These are phyloP conservation scores for Craniophora ligustri DNA, from an alignment of 2,888 invertebrate genomes.

Conservation along the genomic window DNA sequence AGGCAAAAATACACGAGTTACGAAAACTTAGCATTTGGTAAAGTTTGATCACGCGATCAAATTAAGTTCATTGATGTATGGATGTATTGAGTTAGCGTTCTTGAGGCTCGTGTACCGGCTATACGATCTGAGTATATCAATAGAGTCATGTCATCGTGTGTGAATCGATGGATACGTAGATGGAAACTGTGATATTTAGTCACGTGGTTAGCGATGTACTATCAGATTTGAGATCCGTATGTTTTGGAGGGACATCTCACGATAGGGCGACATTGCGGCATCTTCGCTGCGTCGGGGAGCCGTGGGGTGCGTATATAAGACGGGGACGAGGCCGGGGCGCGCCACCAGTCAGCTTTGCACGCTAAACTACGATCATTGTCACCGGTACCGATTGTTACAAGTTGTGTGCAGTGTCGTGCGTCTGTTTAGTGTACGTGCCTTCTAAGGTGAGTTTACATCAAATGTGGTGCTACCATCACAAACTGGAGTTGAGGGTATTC, in stretches of 20 bases:
- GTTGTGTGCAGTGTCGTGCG: slow-evolving; percentile 74
- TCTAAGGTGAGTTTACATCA: slow-evolving; percentile 73
- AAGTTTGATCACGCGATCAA: slow-evolving; percentile 63
- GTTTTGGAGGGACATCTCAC: slow-evolving; percentile 68
- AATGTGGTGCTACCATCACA: not conserved
- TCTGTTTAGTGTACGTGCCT: slow-evolving; percentile 67
- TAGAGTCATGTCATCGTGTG: slow-evolving; percentile 30
- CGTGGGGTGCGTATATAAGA: slow-evolving; percentile 82
- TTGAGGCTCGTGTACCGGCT: slow-evolving; percentile 47
- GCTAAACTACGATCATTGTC: slow-evolving; percentile 72
- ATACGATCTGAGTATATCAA: slow-evolving; percentile 38
- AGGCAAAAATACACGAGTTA: slow-evolving; percentile 59
- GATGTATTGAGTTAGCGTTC: slow-evolving; percentile 28
- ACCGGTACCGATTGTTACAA: slow-evolving; percentile 61
- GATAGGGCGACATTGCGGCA: slow-evolving; percentile 80
- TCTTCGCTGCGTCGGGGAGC: slow-evolving; percentile 66
- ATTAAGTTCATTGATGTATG: slow-evolving; percentile 54
- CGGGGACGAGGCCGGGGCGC: slow-evolving; percentile 72
- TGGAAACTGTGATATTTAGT: slow-evolving; percentile 63
- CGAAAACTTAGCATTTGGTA: slow-evolving; percentile 65
- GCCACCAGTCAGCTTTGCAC: slow-evolving; percentile 76
- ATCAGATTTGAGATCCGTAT: slow-evolving; percentile 57
- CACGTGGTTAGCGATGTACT: slow-evolving; percentile 65
- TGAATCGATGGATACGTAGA: slow-evolving; percentile 35
- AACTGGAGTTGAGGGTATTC: not conserved